Evolutionary conservation across 1,140 invertebrate genomes (phyloP).

Genomic region (Oedothorax gibbosus): DNA sequence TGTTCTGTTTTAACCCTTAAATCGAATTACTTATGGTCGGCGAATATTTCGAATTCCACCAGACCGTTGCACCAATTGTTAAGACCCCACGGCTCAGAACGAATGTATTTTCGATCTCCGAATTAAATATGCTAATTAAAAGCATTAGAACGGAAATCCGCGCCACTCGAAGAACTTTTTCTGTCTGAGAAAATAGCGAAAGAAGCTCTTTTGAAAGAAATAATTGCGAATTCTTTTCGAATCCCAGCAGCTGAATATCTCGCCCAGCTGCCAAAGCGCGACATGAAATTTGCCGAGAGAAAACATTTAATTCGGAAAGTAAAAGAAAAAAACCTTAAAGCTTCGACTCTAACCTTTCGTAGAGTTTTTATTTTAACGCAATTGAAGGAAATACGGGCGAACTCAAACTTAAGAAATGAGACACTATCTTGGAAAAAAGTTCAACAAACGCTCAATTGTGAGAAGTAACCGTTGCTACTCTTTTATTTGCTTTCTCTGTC

Average conservation of each 20-base stretch:
- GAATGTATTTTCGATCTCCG: constrained; percentile 4
- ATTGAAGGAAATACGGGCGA: no score
- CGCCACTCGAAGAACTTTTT: constrained; percentile 25
- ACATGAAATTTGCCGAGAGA: constrained; percentile 11
- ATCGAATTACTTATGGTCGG: no score
- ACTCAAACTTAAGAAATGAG: no score
- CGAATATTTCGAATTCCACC: no score
- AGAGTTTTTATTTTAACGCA: no score
- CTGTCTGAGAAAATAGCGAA: constrained; percentile 27
- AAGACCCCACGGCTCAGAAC: not conserved
- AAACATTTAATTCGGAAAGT: constrained; percentile 37
- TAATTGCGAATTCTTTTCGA: constrained; percentile 37
- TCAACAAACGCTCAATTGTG: no score
- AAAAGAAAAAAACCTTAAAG: constrained; percentile 18
- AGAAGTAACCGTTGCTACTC: no score
- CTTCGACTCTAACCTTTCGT: constrained; percentile 5
- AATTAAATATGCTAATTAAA: constrained; percentile 53
- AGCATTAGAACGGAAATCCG: constrained; percentile 41
- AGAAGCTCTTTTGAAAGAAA: constrained; percentile 20
- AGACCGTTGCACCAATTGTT: no score
- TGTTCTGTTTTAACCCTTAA: no score
- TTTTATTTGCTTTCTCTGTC: no score
- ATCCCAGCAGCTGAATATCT: not conserved
- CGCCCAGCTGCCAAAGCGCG: not conserved
- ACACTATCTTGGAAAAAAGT: no score